Percentiles rank a stretch among this genome's conserved stretches.
phyloP scores from a whole-genome alignment of 2,888 invertebrate species.

The Euplagia quadripunctaria region DNA sequence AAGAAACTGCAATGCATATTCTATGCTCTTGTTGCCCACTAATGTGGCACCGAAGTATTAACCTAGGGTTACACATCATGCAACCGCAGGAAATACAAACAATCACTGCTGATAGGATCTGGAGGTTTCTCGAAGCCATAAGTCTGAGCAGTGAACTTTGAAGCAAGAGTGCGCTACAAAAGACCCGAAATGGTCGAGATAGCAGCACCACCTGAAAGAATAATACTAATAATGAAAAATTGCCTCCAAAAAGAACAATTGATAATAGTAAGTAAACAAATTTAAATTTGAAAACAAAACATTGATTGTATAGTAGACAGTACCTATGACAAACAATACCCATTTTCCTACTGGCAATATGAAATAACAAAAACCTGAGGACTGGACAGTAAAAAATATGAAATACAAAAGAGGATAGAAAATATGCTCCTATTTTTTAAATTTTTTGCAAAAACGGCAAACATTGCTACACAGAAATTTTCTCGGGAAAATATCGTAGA shows the following conservation, averaged over 20 bases:
- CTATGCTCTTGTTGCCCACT: too few species aligned
- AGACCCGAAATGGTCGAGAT: too few species aligned
- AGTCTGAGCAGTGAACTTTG: too few species aligned
- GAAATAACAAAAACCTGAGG: not conserved
- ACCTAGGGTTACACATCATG: too few species aligned
- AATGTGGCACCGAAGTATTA: too few species aligned
- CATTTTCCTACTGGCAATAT: not conserved
- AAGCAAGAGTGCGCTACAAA: too few species aligned
- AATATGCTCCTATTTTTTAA: not conserved
- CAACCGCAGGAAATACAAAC: too few species aligned
- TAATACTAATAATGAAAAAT: not conserved
- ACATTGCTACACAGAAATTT: slow-evolving; percentile 5
- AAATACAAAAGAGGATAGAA: slow-evolving; percentile 1
- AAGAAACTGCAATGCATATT: too few species aligned
- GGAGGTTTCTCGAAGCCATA: too few species aligned
- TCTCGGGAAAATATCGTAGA: slow-evolving; percentile 6
- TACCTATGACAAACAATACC: not conserved
- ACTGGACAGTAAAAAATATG: not conserved
- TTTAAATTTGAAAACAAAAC: slow-evolving; percentile 3
- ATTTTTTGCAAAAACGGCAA: not conserved
- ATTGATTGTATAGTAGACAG: not conserved
- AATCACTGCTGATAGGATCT: too few species aligned
- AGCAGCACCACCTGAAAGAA: too few species aligned
- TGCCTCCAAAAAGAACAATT: not conserved
- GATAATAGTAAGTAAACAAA: not conserved